These are phyloP conservation scores for Aphyosemion australe DNA, from an alignment of 2,113 vertebrate genomes.

Conservation along the genomic window DNA sequence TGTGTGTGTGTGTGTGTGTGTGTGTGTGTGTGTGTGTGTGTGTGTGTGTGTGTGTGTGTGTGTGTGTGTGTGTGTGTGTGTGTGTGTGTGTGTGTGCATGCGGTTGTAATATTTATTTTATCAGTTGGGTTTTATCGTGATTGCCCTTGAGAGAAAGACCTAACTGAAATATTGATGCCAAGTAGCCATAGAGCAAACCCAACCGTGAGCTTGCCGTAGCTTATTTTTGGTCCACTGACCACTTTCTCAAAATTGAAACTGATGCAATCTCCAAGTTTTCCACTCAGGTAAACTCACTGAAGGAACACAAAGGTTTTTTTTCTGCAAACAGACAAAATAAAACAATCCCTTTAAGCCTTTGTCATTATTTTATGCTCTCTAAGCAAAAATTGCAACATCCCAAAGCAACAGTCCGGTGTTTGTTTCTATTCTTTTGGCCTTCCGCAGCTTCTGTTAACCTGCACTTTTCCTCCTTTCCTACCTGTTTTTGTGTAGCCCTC, in stretches of 20 bases:
- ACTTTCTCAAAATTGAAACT: constrained; percentile 27
- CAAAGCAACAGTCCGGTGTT: constrained; percentile 28
- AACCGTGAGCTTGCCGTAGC: constrained; percentile 3
- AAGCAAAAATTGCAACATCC: constrained; percentile 31
- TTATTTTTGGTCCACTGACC: constrained; percentile 5
- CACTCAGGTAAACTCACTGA: constrained; percentile 7
- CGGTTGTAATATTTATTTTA: constrained; percentile 43
- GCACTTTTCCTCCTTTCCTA: constrained; percentile 40
- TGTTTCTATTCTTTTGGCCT: constrained; percentile 33
- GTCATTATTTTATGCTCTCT: constrained; percentile 5
- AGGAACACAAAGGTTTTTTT: neutral
- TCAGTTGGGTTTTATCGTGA: constrained; percentile 6
- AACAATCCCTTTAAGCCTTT: neutral
- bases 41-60: too few species aligned
- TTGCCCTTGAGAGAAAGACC: constrained; percentile 43
- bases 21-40: too few species aligned
- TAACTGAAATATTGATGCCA: constrained; percentile 48
- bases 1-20: too few species aligned
- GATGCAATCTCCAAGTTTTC: neutral
- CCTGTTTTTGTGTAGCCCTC: constrained; percentile 43
- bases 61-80: neutral
- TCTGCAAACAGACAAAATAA: neutral
- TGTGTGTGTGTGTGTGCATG: constrained; percentile 13
- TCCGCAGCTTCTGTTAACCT: constrained; percentile 43
- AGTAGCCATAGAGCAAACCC: constrained; percentile 8